Evolutionary conservation across 2,888 invertebrate genomes (phyloP), one percentile per base, ranked within the genome.

Genomic region (Mayetiola destructor): DNA sequence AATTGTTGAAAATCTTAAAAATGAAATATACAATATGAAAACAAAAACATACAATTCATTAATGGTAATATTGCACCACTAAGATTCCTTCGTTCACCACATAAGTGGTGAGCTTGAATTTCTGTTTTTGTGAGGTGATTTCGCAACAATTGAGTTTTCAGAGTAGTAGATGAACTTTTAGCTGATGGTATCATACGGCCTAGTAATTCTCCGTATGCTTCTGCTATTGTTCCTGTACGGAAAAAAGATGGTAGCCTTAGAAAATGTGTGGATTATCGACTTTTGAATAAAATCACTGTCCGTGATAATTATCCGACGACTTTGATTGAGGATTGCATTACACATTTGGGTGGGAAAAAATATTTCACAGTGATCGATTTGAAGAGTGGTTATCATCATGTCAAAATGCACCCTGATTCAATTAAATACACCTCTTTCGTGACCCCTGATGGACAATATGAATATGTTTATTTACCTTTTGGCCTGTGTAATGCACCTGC

Each of bases 401-500:
- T 56, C 1, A 27, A n/a, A 29, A 35, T 56, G 23, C n/a, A 37
- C n/a, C 2, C 2, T 5, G 39, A 56, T 20, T 35, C 37, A 2
- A 21, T 39, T 23, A 23, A 37, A 56, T 39, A 16, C 12, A 56
- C 56, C n/a, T 27, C 39, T 2, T 56, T 56, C 29, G 39, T 56
- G 23, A 39, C 39, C 18, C 56, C 37, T 8, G 12, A 9, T 16
- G 64, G 64, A 12, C 64, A 64, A 48, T 65, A 58, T 52, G 64
- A 65, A 59, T 65, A 57, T 42, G 5, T 60, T 2, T 60, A 59
- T 20, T 62, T 65, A 62, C 64, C 65, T 2, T 65, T 66, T 58
- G 64, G 65, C 3, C 56, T 65, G 14, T 59, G 57, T 36, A 62
- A 62, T 53, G 60, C 59, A 23, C 59, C 62, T 1, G 59, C 62